phyloP scores from a whole-genome alignment of 2,113 vertebrate species.

The Poeciliopsis prolifica region DNA sequence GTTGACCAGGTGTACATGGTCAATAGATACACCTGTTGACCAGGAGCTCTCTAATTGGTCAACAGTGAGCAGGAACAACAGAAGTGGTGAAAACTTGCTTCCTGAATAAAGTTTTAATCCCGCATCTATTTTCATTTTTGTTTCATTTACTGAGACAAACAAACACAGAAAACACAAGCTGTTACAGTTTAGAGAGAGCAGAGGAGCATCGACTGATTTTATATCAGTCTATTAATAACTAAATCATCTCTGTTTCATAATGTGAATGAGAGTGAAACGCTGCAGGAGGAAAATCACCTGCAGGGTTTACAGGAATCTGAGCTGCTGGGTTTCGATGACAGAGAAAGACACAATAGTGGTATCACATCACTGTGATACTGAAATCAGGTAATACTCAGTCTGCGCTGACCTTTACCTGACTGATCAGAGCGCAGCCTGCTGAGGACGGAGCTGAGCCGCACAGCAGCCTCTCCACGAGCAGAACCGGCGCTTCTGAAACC shows the following conservation, averaged over 20 bases:
- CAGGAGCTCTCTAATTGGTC: neutral
- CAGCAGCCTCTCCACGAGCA: neutral
- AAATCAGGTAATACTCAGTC: slow-evolving; percentile 54
- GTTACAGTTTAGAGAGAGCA: neutral
- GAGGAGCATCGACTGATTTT: neutral
- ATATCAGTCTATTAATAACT: neutral
- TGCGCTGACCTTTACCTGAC: slow-evolving; percentile 44
- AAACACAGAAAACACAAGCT: neutral
- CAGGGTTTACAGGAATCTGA: slow-evolving; percentile 74
- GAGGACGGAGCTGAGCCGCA: neutral
- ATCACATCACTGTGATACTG: slow-evolving; percentile 75
- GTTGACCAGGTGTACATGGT: too few relatives aligned
- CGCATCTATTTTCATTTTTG: neutral
- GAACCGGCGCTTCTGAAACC: slow-evolving; percentile 13
- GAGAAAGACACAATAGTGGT: slow-evolving; percentile 54
- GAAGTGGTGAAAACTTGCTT: neutral
- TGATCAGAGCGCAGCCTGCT: neutral
- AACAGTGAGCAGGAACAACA: neutral
- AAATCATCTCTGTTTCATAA: neutral
- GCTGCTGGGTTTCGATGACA: slow-evolving; percentile 59
- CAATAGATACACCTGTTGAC: too few relatives aligned
- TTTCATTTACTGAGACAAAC: neutral
- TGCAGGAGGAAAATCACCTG: slow-evolving; percentile 63
- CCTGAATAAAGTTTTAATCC: neutral
- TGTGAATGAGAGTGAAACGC: slow-evolving; percentile 43